Conservation (phyloP, 2,888 invertebrate species). For the Sycophila texana region DNA sequence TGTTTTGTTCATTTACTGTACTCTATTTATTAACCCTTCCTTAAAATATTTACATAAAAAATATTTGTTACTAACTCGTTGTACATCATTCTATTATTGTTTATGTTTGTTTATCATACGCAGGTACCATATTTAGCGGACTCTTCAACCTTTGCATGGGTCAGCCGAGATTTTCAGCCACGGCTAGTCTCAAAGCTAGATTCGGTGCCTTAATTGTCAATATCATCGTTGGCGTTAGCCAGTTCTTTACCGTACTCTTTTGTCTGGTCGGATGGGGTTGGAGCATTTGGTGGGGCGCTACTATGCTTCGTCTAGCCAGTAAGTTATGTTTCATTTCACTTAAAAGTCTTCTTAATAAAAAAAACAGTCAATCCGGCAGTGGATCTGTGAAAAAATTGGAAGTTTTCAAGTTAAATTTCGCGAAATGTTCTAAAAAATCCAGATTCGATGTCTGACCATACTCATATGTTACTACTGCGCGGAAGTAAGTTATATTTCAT, state of each 20-base stretch:
- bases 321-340: conserved; percentile 74
- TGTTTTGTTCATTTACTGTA: conserved; percentile 7
- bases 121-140: conserved; percentile 94
- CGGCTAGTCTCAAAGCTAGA: conserved; percentile 85
- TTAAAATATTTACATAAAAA: no score
- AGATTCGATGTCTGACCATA: no score
- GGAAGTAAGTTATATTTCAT: no score
- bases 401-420: no score
- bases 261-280: conserved; percentile 98
- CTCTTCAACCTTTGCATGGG: conserved; percentile 92
- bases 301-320: conserved; percentile 93
- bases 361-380: no score
- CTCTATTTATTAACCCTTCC: not conserved
- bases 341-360: no score
- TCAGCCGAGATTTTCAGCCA: conserved; percentile 89
- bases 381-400: no score
- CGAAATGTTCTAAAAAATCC: no score
- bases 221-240: conserved; percentile 89
- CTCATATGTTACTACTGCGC: no score
- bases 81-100: not conserved
- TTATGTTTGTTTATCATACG: not conserved
- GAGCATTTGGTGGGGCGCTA: conserved; percentile 98
- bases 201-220: conserved; percentile 91
- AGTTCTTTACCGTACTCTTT: conserved; percentile 95
- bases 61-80: not conserved